These are phyloP conservation scores for Labeo rohita DNA, from an alignment of 2,113 vertebrate species.

Conservation along the genomic window DNA sequence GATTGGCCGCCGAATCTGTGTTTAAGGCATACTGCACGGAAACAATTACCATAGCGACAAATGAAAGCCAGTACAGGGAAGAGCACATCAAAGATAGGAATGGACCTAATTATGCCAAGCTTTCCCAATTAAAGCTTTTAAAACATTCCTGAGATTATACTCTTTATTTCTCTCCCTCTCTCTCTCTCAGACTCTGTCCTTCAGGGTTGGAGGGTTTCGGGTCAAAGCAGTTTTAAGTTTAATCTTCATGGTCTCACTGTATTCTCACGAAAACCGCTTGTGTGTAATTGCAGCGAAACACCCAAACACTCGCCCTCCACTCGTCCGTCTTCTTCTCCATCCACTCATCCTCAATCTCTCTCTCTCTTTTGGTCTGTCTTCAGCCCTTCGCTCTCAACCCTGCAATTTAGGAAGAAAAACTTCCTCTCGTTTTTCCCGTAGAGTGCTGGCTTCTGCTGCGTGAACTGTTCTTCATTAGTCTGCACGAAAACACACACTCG, in stretches of 20 bases:
- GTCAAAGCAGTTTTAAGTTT: conserved; percentile 7
- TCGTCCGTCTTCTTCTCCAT: not conserved
- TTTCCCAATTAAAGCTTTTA: conserved; percentile 60
- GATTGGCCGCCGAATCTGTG: conserved; percentile 42
- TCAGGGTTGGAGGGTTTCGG: conserved; percentile 34
- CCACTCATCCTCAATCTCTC: conserved; percentile 24
- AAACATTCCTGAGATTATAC: conserved; percentile 54
- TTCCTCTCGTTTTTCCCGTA: conserved; percentile 41
- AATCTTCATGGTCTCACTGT: not conserved
- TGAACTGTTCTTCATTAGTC: conserved; percentile 60
- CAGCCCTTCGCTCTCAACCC: conserved; percentile 41
- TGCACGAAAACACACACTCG: conserved; percentile 45
- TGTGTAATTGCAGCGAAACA: not conserved
- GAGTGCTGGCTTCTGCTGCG: conserved; percentile 51
- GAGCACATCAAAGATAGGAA: conserved; percentile 60
- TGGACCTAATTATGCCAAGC: conserved; percentile 59
- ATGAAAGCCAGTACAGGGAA: conserved; percentile 59
- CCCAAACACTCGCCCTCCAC: not conserved
- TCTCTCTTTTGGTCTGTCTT: conserved; percentile 23
- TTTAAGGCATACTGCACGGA: conserved; percentile 47
- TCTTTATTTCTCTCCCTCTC: conserved; percentile 22
- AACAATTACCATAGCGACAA: conserved; percentile 63
- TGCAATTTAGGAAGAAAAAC: conserved; percentile 53
- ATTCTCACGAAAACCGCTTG: not conserved
- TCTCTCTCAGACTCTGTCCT: conserved; percentile 22